phyloP scores from a whole-genome alignment of 2,888 invertebrate genomes.

The Orchesella flavescens region DNA sequence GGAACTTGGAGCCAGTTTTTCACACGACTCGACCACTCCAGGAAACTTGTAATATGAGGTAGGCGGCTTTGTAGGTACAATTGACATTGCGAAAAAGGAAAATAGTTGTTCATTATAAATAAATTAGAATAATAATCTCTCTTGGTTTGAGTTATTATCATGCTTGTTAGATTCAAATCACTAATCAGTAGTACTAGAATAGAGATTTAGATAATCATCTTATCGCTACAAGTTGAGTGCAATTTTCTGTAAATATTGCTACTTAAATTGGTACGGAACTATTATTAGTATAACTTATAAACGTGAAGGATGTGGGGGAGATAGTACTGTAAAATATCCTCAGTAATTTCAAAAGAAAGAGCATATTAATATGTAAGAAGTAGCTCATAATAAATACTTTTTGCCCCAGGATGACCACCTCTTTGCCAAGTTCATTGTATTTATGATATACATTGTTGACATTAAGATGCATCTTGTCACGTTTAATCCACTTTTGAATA shows the following conservation, averaged over 20 bases:
- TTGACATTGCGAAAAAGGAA: not conserved
- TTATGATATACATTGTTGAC: too few relatives aligned
- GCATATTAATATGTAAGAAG: too few relatives aligned
- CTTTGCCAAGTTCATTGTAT: too few relatives aligned
- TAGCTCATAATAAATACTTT: not conserved
- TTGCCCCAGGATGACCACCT: not conserved
- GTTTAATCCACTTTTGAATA: too few relatives aligned
- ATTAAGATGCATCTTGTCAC: too few relatives aligned
- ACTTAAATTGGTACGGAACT: too few relatives aligned
- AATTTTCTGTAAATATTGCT: not conserved
- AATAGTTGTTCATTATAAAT: not conserved
- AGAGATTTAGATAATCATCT: constrained; percentile 8
- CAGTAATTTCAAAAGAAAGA: not conserved
- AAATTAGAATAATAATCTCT: not conserved
- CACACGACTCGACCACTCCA: not conserved
- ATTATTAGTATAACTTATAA: too few relatives aligned
- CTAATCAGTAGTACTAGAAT: not conserved
- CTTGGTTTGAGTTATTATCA: not conserved
- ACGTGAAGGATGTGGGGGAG: too few relatives aligned
- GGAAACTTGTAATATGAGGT: not conserved
- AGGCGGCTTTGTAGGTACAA: not conserved
- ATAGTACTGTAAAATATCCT: too few relatives aligned
- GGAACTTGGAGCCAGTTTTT: not conserved
- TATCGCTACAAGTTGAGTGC: constrained; percentile 1
- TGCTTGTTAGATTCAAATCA: constrained; percentile 16